Conservation (phyloP, 1,140 invertebrate genomes). For the Bilobella aurantiaca region DNA sequence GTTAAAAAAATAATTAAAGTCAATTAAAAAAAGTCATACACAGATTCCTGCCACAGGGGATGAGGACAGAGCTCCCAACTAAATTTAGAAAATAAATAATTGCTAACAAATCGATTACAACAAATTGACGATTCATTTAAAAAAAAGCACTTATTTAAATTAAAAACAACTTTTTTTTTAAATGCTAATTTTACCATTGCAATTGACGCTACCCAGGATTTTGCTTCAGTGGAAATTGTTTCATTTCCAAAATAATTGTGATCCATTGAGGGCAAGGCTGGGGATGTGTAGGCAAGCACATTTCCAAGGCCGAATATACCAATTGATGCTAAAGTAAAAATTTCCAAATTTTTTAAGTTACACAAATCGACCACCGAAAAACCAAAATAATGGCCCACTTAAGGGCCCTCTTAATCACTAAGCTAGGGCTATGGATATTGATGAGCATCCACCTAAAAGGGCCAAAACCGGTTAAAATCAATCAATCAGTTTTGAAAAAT, state of each 20-base stretch:
- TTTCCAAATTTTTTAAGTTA: background rate
- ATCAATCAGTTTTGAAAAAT: too few species aligned
- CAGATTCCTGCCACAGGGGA: slow-evolving; percentile 1
- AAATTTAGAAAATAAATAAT: too few species aligned
- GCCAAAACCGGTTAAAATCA: background rate
- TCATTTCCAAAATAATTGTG: background rate
- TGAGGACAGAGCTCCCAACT: slow-evolving; percentile 6
- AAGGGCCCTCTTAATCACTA: too few species aligned
- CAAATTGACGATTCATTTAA: too few species aligned
- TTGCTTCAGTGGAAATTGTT: background rate
- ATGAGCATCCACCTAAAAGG: background rate
- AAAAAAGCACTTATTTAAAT: too few species aligned
- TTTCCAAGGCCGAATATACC: slow-evolving; percentile 6
- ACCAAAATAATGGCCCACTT: too few species aligned
- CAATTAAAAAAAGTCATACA: too few species aligned
- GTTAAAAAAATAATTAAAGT: too few species aligned
- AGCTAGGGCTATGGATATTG: background rate
- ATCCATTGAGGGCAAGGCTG: background rate
- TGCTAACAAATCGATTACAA: too few species aligned
- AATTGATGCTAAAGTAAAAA: background rate
- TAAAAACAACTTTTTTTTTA: too few species aligned
- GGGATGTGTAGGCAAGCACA: background rate
- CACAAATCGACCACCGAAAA: too few species aligned
- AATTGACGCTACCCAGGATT: slow-evolving; percentile 3
- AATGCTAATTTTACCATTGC: background rate